phyloP scores from a whole-genome alignment of 2,113 vertebrate species.

The Dryoscopus gambensis region DNA sequence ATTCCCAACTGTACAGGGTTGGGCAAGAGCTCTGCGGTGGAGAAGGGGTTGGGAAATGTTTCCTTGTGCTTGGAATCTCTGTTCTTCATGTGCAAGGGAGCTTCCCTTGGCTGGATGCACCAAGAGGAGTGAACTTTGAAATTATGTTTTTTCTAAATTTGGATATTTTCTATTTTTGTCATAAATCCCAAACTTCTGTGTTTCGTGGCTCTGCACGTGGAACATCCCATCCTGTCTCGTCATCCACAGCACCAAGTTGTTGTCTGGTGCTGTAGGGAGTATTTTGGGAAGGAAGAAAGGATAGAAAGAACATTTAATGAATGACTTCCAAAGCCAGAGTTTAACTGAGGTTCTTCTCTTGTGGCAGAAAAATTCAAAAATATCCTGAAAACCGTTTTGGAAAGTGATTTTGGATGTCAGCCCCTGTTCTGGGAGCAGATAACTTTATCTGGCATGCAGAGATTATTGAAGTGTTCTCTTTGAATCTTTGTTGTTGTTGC shows the following conservation, averaged over 20 bases:
- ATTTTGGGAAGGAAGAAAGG: background rate
- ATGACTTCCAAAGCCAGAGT: background rate
- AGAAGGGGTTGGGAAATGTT: background rate
- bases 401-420: background rate
- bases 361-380: background rate
- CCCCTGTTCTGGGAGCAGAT: background rate
- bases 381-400: background rate
- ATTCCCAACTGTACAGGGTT: fast-evolving
- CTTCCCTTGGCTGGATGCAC: background rate
- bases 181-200: background rate
- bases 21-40: background rate
- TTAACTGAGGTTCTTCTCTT: background rate
- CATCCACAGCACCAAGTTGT: no score
- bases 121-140: background rate
- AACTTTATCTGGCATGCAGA: background rate
- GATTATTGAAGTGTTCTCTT: background rate
- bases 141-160: background rate
- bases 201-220: background rate
- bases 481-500: background rate
- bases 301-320: background rate
- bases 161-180: background rate
- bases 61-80: background rate
- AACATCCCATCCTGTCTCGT: no score
- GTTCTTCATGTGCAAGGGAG: background rate
- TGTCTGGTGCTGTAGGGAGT: background rate